Evolutionary conservation across 2,888 invertebrate genomes (phyloP).

Genomic region (Drosophila trichaetosa): DNA sequence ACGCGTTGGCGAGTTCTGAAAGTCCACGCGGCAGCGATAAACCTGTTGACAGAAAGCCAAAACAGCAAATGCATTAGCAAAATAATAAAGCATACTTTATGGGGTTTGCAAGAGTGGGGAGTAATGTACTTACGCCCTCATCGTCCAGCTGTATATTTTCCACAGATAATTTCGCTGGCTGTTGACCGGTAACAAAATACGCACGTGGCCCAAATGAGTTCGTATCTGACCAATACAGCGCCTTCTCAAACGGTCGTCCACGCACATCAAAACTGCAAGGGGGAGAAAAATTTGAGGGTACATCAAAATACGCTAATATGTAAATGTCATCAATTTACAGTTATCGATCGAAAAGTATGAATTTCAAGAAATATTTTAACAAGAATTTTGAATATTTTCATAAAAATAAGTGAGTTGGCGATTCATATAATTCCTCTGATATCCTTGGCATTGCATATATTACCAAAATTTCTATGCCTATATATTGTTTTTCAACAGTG

Average conservation of each 20-base stretch:
- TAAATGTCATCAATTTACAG: background rate
- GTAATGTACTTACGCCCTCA: constrained; percentile 87
- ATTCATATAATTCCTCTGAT: background rate
- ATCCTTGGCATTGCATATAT: background rate
- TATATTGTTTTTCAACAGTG: background rate
- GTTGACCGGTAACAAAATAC: constrained; percentile 92
- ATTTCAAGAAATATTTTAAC: background rate
- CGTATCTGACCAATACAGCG: constrained; percentile 93
- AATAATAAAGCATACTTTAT: constrained; percentile 18
- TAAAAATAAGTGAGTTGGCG: background rate
- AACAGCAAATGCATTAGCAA: constrained; percentile 41
- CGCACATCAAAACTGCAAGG: constrained; percentile 92
- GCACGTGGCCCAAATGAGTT: constrained; percentile 93
- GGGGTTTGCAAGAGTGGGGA: background rate
- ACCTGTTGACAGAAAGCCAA: constrained; percentile 81
- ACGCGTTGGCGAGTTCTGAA: constrained; percentile 94
- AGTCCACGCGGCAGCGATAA: constrained; percentile 95
- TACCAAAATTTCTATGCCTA: background rate
- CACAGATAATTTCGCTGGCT: constrained; percentile 92
- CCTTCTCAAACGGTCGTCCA: constrained; percentile 92
- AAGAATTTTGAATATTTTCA: background rate
- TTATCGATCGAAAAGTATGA: too few relatives aligned
- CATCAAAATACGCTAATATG: constrained; percentile 24
- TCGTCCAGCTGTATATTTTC: constrained; percentile 94
- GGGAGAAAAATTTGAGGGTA: background rate